Evolutionary conservation across 2,797 vertebrate species (phyloP).

Genomic region (Dendrocincla fuliginosa): DNA sequence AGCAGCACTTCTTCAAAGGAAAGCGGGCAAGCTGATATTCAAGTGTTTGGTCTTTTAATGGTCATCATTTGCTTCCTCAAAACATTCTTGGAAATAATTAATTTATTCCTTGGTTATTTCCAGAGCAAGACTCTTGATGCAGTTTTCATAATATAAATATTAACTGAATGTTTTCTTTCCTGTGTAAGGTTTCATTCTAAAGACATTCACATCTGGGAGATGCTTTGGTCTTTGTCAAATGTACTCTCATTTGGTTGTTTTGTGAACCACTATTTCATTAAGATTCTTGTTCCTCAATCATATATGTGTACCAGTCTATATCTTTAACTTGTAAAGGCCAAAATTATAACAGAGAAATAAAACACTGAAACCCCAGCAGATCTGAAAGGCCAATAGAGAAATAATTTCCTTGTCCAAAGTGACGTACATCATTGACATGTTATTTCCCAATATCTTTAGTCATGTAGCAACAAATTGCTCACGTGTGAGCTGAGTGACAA

Average conservation of each 20-base stretch:
- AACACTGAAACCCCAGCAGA: background rate
- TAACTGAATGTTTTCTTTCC: background rate
- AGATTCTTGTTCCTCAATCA: background rate
- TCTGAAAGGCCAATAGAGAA: background rate
- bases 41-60: background rate
- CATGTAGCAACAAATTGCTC: background rate
- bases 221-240: background rate
- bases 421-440: background rate
- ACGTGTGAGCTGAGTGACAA: background rate
- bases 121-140: background rate
- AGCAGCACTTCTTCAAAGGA: background rate
- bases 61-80: background rate
- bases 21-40: background rate
- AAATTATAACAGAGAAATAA: background rate
- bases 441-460: background rate
- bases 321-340: background rate
- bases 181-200: background rate
- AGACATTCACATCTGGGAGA: background rate
- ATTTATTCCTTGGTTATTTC: slow-evolving; percentile 1
- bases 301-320: accelerated
- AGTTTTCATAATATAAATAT: background rate
- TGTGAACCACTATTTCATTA: background rate
- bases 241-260: background rate
- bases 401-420: background rate
- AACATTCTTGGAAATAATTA: background rate